Conservation (phyloP, 2,888 invertebrate genomes). For the Chloroclystis v-ata region DNA sequence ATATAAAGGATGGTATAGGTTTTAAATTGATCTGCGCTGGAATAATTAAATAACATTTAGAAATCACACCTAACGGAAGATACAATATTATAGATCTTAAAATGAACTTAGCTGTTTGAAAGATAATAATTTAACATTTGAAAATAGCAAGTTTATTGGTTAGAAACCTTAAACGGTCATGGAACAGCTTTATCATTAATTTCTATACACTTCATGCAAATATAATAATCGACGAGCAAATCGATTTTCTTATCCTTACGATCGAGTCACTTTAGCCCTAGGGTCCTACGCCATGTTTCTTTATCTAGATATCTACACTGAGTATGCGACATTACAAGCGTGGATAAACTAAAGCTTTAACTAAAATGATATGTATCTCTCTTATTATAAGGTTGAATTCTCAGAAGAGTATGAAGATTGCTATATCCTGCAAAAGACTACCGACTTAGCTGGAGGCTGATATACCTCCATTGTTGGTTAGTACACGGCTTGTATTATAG, state of each 20-base stretch:
- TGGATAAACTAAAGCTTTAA: too few relatives aligned
- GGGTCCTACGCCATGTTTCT: constrained; percentile 33
- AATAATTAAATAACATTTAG: too few relatives aligned
- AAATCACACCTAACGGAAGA: too few relatives aligned
- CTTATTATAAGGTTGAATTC: neutral
- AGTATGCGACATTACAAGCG: constrained; percentile 43
- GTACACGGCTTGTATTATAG: constrained; percentile 31
- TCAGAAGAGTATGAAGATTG: neutral
- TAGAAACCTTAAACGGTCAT: neutral
- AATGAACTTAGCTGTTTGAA: too few relatives aligned
- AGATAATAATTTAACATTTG: too few relatives aligned
- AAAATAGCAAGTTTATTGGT: too few relatives aligned
- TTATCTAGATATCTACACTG: constrained; percentile 66
- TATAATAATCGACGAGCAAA: constrained; percentile 16
- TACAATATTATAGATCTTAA: too few relatives aligned
- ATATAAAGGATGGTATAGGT: too few relatives aligned
- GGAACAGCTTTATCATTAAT: constrained; percentile 2
- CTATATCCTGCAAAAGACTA: constrained; percentile 41
- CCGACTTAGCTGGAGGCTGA: constrained; percentile 45
- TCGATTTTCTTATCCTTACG: constrained; percentile 27
- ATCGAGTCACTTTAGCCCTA: constrained; percentile 23
- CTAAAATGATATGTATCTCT: too few relatives aligned
- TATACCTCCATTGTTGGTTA: constrained; percentile 36
- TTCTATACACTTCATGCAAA: constrained; percentile 6
- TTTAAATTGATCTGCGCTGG: too few relatives aligned